A percentile compares a stretch with the other conserved stretches of the same genome.
These are phyloP conservation scores for Brachyptera putata DNA, from an alignment of 2,888 invertebrate species.

Conservation along the genomic window DNA sequence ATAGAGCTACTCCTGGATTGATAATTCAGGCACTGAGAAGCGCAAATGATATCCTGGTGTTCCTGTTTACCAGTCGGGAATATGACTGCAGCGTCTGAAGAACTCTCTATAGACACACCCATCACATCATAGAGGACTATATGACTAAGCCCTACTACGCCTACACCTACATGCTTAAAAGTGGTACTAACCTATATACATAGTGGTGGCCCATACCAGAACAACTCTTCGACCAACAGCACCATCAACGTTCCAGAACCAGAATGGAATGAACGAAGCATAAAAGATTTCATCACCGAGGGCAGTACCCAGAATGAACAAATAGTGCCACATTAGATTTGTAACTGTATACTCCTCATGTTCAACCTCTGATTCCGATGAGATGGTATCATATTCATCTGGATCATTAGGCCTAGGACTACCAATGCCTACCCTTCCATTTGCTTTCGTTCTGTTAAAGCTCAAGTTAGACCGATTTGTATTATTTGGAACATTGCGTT, in stretches of 20 bases:
- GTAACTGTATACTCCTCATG: conserved; percentile 53
- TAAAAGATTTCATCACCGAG: conserved; percentile 90
- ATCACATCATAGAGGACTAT: too few species aligned
- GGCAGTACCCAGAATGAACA: conserved; percentile 80
- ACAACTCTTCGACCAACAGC: conserved; percentile 79
- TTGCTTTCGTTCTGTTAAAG: conserved; percentile 43
- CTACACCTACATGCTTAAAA: too few species aligned
- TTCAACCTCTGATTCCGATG: conserved; percentile 43
- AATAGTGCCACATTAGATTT: conserved; percentile 77
- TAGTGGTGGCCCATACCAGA: conserved; percentile 74
- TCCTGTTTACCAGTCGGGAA: too few species aligned
- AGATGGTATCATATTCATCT: conserved; percentile 45
- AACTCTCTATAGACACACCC: too few species aligned
- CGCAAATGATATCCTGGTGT: too few species aligned
- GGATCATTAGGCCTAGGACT: conserved; percentile 9
- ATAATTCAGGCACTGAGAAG: too few species aligned
- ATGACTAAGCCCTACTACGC: too few species aligned
- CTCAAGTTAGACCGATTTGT: conserved; percentile 36
- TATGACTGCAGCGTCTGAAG: too few species aligned
- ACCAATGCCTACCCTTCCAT: conserved; percentile 44
- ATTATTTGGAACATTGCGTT: neutral
- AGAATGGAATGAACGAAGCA: conserved; percentile 85
- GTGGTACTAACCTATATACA: conserved; percentile 79
- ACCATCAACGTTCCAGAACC: conserved; percentile 92
- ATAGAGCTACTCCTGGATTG: too few species aligned